Percentiles rank a stretch among this genome's conserved stretches.
Conservation (phyloP, 2,113 vertebrate species). For the Struthidea cinerea region DNA sequence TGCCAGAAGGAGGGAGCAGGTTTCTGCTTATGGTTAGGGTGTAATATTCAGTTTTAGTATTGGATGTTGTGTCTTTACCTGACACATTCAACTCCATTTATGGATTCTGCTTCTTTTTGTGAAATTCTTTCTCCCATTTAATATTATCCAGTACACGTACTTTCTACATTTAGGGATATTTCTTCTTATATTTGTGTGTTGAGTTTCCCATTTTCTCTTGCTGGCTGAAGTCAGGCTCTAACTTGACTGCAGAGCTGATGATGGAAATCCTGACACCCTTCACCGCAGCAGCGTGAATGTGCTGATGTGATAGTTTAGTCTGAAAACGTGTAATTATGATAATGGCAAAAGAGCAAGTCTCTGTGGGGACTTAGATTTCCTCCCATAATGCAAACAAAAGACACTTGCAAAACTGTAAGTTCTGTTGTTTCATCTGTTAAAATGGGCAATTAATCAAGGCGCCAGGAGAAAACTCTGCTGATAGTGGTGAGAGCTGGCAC, state of each 20-base stretch:
- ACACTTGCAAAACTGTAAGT: neutral
- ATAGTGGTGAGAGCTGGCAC: conserved; percentile 16
- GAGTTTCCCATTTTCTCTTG: neutral
- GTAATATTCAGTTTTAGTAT: neutral
- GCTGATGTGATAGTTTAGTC: neutral
- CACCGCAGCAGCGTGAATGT: neutral
- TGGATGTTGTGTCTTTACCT: neutral
- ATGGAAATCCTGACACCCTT: neutral
- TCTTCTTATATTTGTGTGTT: neutral
- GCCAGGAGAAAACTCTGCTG: neutral
- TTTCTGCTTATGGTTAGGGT: neutral
- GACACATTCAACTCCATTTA: fast-evolving
- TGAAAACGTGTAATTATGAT: conserved; percentile 37
- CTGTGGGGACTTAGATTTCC: conserved; percentile 11
- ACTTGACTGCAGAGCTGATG: neutral
- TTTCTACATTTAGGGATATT: neutral
- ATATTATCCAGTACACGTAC: neutral
- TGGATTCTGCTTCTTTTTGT: neutral
- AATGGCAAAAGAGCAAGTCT: conserved; percentile 14
- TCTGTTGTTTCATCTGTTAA: conserved; percentile 35
- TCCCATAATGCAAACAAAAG: conserved; percentile 35
- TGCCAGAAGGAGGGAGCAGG: neutral
- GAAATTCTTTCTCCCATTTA: neutral
- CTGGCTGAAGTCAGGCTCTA: neutral
- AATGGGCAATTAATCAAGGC: conserved; percentile 48